Evolutionary conservation across 2,797 vertebrate species (phyloP).

Genomic region (Gymnodraco acuticeps): DNA sequence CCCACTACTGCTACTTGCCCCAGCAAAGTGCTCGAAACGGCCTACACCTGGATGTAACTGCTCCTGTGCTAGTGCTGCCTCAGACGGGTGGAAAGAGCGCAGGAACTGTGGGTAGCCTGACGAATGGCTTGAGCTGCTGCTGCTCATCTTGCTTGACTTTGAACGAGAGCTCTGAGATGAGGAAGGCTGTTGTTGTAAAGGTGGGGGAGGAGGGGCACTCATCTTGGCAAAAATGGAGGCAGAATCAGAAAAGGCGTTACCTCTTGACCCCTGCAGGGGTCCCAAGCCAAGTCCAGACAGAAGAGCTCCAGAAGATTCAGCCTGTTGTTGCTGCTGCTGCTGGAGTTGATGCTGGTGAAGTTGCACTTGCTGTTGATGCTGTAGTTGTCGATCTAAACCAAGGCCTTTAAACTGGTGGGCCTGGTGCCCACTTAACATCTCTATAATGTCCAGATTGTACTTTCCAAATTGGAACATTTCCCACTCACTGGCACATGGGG

Average conservation of each 20-base stretch:
- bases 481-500: constrained; percentile 88
- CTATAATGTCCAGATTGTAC: constrained; percentile 92
- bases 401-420: constrained; percentile 90
- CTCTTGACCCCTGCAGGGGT: constrained; percentile 88
- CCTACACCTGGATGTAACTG: constrained; percentile 87
- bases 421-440: constrained; percentile 91
- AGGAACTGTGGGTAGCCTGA: constrained; percentile 89
- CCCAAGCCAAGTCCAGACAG: constrained; percentile 89
- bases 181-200: constrained; percentile 88
- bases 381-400: constrained; percentile 89
- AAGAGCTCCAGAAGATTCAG: constrained; percentile 88
- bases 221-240: constrained; percentile 90
- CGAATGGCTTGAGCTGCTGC: constrained; percentile 86
- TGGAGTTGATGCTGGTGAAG: constrained; percentile 89
- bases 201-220: constrained; percentile 89
- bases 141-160: constrained; percentile 89
- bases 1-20: constrained; percentile 85
- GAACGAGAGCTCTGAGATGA: constrained; percentile 88
- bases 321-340: constrained; percentile 89
- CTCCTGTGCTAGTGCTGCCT: constrained; percentile 88
- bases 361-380: constrained; percentile 90
- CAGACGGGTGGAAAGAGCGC: constrained; percentile 89
- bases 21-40: constrained; percentile 88
- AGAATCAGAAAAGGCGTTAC: constrained; percentile 90
- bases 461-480: constrained; percentile 93